These are phyloP conservation scores for Phenganax subtilis DNA, from an alignment of 92 coral and sea anemone species.

Conservation along the genomic window DNA sequence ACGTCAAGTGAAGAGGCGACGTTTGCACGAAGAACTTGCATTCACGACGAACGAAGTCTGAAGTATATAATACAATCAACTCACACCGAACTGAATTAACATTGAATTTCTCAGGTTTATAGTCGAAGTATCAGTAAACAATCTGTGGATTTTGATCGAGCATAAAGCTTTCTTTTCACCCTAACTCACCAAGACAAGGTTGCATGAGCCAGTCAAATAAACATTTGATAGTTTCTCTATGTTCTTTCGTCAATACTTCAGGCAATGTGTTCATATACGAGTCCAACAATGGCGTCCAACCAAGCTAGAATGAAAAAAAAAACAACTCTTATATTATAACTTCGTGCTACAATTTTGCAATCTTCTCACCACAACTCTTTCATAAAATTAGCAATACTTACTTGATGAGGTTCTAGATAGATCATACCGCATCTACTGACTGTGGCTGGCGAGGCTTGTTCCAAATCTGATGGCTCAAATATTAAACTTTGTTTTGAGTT, in stretches of 20 bases:
- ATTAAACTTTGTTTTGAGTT: conserved; percentile 87
- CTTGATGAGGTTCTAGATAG: conserved; percentile 94
- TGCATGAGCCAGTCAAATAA: conserved; percentile 88
- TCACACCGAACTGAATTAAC: too few species aligned
- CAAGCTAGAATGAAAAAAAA: conserved; percentile 51
- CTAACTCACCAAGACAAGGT: conserved; percentile 74
- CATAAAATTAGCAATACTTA: background rate
- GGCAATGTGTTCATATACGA: conserved; percentile 97
- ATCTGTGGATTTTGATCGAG: too few species aligned
- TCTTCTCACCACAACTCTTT: background rate
- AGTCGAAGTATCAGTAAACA: too few species aligned
- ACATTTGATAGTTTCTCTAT: conserved; percentile 65
- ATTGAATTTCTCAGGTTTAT: too few species aligned
- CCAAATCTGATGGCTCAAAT: conserved; percentile 95
- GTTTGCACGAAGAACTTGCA: conserved; percentile 90
- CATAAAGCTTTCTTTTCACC: too few species aligned
- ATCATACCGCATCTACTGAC: conserved; percentile 99
- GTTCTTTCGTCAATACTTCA: conserved; percentile 62
- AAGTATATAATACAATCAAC: background rate
- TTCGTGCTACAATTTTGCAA: background rate
- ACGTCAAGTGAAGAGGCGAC: conserved; percentile 80
- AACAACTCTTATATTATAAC: background rate
- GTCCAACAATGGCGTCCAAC: conserved; percentile 93
- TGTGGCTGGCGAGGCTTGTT: conserved; percentile 98
- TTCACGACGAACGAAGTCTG: conserved; percentile 90